Conservation (phyloP, 2,113 vertebrate genomes). For the Rattus norvegicus region DNA sequence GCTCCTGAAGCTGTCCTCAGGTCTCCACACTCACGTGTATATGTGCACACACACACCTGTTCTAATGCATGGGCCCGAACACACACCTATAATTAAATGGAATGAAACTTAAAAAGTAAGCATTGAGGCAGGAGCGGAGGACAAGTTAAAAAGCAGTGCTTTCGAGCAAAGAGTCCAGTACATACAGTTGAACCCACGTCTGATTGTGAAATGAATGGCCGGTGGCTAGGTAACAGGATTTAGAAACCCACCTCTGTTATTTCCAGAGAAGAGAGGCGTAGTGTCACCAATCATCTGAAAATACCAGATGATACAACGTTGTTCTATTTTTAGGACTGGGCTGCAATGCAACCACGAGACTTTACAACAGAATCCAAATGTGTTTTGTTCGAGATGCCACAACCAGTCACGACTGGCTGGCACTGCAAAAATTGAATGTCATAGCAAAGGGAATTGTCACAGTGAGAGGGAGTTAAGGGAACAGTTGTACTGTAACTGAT, state of each 20-base stretch:
- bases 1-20: not conserved
- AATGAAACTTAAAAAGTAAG: constrained; percentile 19
- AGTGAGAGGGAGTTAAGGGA: not conserved
- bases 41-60: not conserved
- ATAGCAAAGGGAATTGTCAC: not conserved
- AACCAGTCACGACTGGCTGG: constrained; percentile 62
- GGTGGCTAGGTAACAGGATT: not conserved
- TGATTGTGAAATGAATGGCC: not conserved
- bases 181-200: not conserved
- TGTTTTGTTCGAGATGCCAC: constrained; percentile 30
- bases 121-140: not conserved
- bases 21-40: not conserved
- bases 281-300: constrained; percentile 36
- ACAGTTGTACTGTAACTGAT: not conserved
- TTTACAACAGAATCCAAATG: constrained; percentile 52
- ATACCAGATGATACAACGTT: constrained; percentile 55
- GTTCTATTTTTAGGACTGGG: constrained; percentile 67
- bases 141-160: not conserved
- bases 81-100: not conserved
- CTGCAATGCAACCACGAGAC: constrained; percentile 25
- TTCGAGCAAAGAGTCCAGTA: not conserved
- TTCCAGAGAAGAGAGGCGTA: constrained; percentile 41
- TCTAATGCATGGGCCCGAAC: not conserved
- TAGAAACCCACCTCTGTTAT: constrained; percentile 49
- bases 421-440: constrained; percentile 58